Conservation (phyloP, 2,888 invertebrate genomes). For the Pterobdella sp. region DNA sequence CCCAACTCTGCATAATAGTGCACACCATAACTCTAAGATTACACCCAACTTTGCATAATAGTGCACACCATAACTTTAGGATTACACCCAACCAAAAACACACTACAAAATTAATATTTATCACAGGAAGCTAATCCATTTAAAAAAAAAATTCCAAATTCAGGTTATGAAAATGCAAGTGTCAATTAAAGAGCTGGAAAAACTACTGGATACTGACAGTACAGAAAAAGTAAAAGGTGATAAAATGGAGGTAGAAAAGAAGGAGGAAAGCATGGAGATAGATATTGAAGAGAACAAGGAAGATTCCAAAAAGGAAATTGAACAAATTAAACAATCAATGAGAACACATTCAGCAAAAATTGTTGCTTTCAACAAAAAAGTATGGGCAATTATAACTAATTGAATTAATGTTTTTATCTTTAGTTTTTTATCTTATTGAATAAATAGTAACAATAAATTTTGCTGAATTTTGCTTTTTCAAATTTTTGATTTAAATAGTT, state of each 20-base stretch:
- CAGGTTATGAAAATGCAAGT: conserved; percentile 72
- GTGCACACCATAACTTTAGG: too few species aligned
- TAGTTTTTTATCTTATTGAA: not conserved
- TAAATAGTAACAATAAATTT: not conserved
- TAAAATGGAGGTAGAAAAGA: conserved; percentile 42
- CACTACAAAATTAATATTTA: conserved; percentile 94
- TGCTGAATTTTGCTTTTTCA: not conserved
- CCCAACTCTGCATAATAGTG: too few species aligned
- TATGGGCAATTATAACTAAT: not conserved
- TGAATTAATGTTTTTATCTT: not conserved
- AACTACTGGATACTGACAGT: conserved; percentile 54
- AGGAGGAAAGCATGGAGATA: conserved; percentile 60
- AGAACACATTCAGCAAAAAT: not conserved
- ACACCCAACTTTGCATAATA: too few species aligned
- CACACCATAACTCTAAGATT: too few species aligned
- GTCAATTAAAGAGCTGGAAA: conserved; percentile 70
- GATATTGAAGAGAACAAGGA: conserved; percentile 81
- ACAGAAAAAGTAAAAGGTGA: not conserved
- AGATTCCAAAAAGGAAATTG: conserved; percentile 75
- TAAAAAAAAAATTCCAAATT: conserved; percentile 85
- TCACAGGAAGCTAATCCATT: conserved; percentile 89
- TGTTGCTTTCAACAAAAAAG: not conserved
- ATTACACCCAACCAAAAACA: too few species aligned
- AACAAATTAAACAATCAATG: not conserved
- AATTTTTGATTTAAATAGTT: not conserved